Evolutionary conservation across 2,797 vertebrate species (phyloP), one percentile per base, ranked within the genome.

Genomic region (Sebastiscus albofasciatus): DNA sequence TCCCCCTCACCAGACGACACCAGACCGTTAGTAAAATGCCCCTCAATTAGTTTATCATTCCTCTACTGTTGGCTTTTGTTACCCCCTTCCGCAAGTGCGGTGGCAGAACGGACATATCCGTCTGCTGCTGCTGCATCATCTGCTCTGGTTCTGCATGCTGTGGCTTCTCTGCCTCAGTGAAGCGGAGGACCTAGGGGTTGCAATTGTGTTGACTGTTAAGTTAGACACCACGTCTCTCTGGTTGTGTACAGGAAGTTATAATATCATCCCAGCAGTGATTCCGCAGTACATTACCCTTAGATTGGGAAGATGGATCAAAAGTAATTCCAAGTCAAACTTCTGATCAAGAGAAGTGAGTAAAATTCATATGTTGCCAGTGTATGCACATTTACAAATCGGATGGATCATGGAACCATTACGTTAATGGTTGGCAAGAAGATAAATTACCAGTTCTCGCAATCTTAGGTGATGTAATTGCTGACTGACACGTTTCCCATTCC

Each of bases 161-260:
- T 0, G 13, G 46, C 75, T 80, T 60, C 67, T 77, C 12, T 70
- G 68, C 55, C 81, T 90, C 4, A 16, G 77, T 69, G 78, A 93
- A 90, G 64, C 77, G 3, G 61, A 94, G 93, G 73, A 93, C 93
- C 93, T 94, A 31, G 7, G 22, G 84, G 78, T 74, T 74, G 67
- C 36, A 81, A 72, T 54, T 16, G 56, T 73, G 49, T 79, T 62
- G 33, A 67, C 8, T n/a, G 54, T 73, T 22, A 14, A 31, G 24
- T 70, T 27, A 61, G 24, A 73, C 2, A 49, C 64, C 10, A 22
- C 1, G 8, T 27, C 8, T 73, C 24, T 58, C 3, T 70, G 29
- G n/a, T 4, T 20, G 16, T 36, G n/a, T 14, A 27, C 54, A 61
- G 42, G 27, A 74, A 46, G 24, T 29, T 4, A 22, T 2, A 18